Evolutionary conservation across 1,140 invertebrate species (phyloP).

Genomic region (Notospermus geniculatus): DNA sequence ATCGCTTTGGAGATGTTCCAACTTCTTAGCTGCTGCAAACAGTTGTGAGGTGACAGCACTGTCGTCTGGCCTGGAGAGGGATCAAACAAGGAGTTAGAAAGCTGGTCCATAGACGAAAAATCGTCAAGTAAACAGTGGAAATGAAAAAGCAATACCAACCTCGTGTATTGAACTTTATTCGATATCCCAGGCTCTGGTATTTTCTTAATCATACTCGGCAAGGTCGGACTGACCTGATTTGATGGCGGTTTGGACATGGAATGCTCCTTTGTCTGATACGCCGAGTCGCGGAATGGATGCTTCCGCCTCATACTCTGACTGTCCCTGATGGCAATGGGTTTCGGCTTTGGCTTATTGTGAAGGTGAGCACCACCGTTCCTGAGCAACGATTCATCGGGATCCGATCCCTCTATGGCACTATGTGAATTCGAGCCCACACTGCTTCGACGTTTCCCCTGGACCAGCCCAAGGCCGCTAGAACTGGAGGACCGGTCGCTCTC

Average conservation of each 20-base stretch:
- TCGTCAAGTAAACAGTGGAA: neutral
- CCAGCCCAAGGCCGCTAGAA: too few species aligned
- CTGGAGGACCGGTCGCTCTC: too few species aligned
- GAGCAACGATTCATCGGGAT: too few species aligned
- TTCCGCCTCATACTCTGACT: neutral
- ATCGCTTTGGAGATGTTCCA: slow-evolving; percentile 2
- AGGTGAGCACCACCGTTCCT: too few species aligned
- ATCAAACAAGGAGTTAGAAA: neutral
- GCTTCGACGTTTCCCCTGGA: too few species aligned
- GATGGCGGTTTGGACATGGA: slow-evolving; percentile 8
- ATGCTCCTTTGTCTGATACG: slow-evolving; percentile 7
- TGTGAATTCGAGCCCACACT: too few species aligned
- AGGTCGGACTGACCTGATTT: neutral
- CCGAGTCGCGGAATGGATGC: slow-evolving; percentile 4
- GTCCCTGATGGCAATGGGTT: neutral
- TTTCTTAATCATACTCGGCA: neutral
- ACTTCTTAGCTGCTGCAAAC: slow-evolving; percentile 6
- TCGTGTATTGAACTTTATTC: too few species aligned
- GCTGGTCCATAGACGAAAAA: neutral
- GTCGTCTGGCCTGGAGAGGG: neutral
- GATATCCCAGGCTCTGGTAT: too few species aligned
- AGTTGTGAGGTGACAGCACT: neutral
- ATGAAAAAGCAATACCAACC: neutral
- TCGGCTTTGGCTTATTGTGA: neutral
- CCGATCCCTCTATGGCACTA: too few species aligned